Evolutionary conservation across 2,888 invertebrate genomes (phyloP).

Genomic region (Pandemis heparana): DNA sequence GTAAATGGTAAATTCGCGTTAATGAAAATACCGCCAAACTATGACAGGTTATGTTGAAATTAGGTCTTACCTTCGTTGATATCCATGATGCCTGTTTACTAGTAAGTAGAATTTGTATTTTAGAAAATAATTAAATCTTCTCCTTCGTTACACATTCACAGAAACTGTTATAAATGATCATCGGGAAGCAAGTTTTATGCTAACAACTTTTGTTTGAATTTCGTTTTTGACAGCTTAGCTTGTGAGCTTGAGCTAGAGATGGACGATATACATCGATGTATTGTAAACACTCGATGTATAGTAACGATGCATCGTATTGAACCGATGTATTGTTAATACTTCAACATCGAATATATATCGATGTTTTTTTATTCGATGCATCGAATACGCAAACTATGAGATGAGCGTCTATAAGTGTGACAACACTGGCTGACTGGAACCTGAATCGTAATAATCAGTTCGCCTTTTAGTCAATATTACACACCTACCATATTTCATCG

Average conservation of each 20-base stretch:
- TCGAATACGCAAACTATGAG: no score
- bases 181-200: conserved; percentile 12
- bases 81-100: conserved; percentile 61
- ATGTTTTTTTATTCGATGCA: no score
- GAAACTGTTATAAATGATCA: conserved; percentile 18
- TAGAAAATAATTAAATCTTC: conserved; percentile 9
- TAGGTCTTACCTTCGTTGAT: conserved; percentile 71
- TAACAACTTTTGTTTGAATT: conserved; percentile 41
- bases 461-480: no score
- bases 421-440: no score
- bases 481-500: no score
- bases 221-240: conserved; percentile 14
- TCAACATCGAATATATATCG: no score
- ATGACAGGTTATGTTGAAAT: conserved; percentile 52
- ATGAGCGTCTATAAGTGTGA: no score
- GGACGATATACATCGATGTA: no score
- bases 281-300: no score
- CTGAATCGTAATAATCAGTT: no score
- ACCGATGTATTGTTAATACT: no score
- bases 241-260: background rate
- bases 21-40: conserved; percentile 49
- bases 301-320: no score
- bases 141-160: conserved; percentile 20
- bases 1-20: conserved; percentile 8
- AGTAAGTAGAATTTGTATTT: background rate